These are phyloP conservation scores for Hypomecis atomaria DNA, from an alignment of 2,888 invertebrate genomes.

Conservation along the genomic window DNA sequence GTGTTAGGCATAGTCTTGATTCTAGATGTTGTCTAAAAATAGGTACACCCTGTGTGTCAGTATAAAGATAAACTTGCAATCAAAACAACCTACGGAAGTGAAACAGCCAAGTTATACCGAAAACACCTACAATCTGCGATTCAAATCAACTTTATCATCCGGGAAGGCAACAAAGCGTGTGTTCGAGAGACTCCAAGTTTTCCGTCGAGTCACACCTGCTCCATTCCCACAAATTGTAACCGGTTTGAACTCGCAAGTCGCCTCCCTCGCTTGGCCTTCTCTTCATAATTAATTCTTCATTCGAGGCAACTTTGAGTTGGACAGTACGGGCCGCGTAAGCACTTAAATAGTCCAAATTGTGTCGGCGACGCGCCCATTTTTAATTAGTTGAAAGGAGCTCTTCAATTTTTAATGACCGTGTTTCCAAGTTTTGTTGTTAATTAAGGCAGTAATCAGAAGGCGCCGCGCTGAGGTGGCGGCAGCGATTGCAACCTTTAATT, in stretches of 20 bases:
- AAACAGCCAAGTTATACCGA: conserved; percentile 50
- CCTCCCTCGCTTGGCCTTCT: conserved; percentile 70
- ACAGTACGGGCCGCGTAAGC: conserved; percentile 77
- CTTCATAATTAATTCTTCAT: conserved; percentile 85
- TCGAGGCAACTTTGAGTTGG: conserved; percentile 79
- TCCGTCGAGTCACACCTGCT: conserved; percentile 76
- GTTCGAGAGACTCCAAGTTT: conserved; percentile 69
- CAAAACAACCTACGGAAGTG: conserved; percentile 40
- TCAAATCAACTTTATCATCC: conserved; percentile 82
- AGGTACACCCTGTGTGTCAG: not conserved
- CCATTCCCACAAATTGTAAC: conserved; percentile 82
- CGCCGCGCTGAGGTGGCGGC: conserved; percentile 45
- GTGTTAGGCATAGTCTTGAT: too few species aligned
- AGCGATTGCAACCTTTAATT: conserved; percentile 57
- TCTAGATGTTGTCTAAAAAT: too few species aligned
- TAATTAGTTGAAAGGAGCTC: conserved; percentile 78
- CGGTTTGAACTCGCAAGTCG: conserved; percentile 74
- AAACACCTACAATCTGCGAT: conserved; percentile 78
- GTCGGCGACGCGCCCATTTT: conserved; percentile 80
- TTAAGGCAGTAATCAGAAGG: conserved; percentile 59
- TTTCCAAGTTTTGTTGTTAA: conserved; percentile 70
- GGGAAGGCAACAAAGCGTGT: conserved; percentile 80
- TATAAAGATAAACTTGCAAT: conserved; percentile 6
- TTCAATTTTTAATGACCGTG: conserved; percentile 77
- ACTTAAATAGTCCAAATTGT: conserved; percentile 82